Evolutionary conservation across 2,797 vertebrate species (phyloP).

Genomic region (Pseudochirops cupreus): DNA sequence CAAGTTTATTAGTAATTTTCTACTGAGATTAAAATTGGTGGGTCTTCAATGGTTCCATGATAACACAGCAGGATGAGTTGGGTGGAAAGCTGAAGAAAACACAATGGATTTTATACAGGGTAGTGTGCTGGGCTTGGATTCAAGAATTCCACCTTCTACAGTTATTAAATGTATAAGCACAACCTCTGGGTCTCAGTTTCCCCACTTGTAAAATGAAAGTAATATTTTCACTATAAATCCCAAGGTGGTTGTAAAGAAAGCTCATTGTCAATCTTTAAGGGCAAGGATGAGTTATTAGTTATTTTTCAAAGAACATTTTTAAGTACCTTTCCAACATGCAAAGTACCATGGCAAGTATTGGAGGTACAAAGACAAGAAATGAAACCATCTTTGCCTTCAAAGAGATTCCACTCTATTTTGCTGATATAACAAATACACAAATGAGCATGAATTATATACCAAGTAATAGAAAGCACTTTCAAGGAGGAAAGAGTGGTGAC

Average conservation of each 20-base stretch:
- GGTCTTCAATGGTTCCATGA: background rate
- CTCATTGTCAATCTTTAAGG: background rate
- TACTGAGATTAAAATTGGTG: conserved; percentile 9
- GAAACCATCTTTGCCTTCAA: background rate
- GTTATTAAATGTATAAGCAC: background rate
- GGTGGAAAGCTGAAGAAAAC: background rate
- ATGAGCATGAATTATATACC: background rate
- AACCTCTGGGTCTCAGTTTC: background rate
- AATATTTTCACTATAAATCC: background rate
- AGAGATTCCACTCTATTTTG: background rate
- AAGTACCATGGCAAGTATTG: background rate
- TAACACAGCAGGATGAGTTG: background rate
- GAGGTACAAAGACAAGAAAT: background rate
- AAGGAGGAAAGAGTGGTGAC: background rate
- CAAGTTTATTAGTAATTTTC: conserved; percentile 12
- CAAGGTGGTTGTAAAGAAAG: background rate
- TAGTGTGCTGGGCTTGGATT: background rate
- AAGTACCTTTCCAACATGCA: background rate
- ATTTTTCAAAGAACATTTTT: background rate
- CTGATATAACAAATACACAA: background rate
- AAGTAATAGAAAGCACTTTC: background rate
- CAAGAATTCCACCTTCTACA: background rate
- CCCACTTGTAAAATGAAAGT: background rate
- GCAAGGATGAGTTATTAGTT: background rate
- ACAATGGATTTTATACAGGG: background rate